These are phyloP conservation scores for Bombus waltoni DNA, from an alignment of 1,140 invertebrate species.

Conservation along the genomic window DNA sequence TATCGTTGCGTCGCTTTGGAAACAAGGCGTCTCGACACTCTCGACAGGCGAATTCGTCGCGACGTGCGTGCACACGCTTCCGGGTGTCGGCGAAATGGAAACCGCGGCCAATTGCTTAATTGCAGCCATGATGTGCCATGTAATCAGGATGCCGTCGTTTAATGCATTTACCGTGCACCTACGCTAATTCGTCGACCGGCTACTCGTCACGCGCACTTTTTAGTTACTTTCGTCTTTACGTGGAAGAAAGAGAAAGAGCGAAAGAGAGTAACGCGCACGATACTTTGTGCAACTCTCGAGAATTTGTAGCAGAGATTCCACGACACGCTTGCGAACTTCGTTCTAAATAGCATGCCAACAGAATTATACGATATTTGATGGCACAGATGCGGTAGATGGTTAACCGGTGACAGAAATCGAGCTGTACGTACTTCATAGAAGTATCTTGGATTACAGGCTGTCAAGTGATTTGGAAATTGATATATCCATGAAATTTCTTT, in stretches of 20 bases:
- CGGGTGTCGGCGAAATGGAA: conserved; percentile 76
- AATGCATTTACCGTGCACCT: conserved; percentile 76
- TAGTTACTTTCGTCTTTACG: neutral
- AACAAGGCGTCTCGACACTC: conserved; percentile 31
- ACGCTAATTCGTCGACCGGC: conserved; percentile 72
- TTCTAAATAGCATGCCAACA: no score
- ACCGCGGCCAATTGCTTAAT: conserved; percentile 81
- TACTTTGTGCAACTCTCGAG: neutral
- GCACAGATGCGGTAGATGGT: no score
- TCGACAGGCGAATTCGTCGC: conserved; percentile 40
- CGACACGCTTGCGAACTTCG: no score
- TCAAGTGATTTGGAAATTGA: no score
- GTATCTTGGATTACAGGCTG: no score
- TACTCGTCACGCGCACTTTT: neutral
- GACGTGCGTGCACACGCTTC: conserved; percentile 42
- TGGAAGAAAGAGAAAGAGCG: neutral
- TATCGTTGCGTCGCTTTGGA: conserved; percentile 13
- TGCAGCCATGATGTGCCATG: conserved; percentile 71
- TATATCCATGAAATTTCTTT: no score
- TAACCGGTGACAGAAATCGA: no score
- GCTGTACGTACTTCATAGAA: no score
- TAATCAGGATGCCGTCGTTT: conserved; percentile 82
- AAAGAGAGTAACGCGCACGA: neutral
- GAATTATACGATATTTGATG: no score
- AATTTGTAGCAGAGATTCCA: neutral